A percentile compares a stretch with the other conserved stretches of the same genome.
Evolutionary conservation across 1,140 invertebrate species (phyloP).

Genomic region (Samia ricini): DNA sequence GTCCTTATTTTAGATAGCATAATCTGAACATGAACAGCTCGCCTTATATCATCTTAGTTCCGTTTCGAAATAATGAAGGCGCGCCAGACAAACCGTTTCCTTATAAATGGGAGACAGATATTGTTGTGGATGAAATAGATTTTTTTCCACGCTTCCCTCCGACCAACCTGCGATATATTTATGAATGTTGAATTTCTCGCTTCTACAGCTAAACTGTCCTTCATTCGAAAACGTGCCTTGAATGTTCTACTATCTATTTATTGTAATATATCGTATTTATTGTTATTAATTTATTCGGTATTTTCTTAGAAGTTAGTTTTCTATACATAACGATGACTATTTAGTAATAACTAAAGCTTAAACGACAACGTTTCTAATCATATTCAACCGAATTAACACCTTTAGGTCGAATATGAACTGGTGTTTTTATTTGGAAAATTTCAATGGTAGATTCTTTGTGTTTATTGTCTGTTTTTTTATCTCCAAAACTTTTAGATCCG

Average conservation of each 20-base stretch:
- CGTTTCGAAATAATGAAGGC: constrained; percentile 41
- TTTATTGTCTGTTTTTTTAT: too few relatives aligned
- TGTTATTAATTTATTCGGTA: too few relatives aligned
- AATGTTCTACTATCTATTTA: background rate
- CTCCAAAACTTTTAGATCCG: too few relatives aligned
- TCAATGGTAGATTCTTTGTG: too few relatives aligned
- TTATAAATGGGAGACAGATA: constrained; percentile 39
- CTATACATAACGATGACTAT: too few relatives aligned
- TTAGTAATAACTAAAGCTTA: too few relatives aligned
- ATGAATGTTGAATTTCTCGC: background rate
- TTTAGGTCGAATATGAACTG: too few relatives aligned
- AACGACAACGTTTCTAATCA: too few relatives aligned
- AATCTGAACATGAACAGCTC: constrained; percentile 12
- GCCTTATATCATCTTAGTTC: constrained; percentile 34
- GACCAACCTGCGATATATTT: background rate
- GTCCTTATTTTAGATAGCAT: too few relatives aligned
- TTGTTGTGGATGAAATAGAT: constrained; percentile 34
- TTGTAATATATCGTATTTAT: background rate
- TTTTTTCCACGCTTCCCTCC: constrained; percentile 16
- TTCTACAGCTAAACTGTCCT: background rate
- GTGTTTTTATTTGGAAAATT: too few relatives aligned
- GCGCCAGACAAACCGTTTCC: constrained; percentile 35
- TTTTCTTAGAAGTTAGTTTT: too few relatives aligned
- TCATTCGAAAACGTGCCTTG: background rate
- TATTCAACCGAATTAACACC: too few relatives aligned